phyloP scores from a whole-genome alignment of 1,140 invertebrate species.

The Antheraea mylitta region DNA sequence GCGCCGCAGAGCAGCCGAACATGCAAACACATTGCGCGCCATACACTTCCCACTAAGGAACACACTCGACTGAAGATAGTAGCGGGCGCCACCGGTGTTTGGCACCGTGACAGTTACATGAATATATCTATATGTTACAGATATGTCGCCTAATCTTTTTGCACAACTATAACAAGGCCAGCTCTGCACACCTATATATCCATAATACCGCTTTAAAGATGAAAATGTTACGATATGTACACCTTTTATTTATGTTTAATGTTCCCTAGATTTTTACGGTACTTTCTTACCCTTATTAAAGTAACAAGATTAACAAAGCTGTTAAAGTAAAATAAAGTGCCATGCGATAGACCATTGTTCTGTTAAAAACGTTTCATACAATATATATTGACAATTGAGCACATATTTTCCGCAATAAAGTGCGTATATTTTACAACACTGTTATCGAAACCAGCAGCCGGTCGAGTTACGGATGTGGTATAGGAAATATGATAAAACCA shows the following conservation, averaged over 20 bases:
- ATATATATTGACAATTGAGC: not conserved
- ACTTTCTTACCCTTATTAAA: too few species aligned
- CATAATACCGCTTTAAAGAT: not conserved
- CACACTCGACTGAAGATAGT: constrained; percentile 69
- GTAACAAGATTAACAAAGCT: too few species aligned
- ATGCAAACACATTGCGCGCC: constrained; percentile 73
- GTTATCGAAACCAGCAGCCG: constrained; percentile 46
- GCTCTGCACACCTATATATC: constrained; percentile 8
- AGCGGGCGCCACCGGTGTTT: constrained; percentile 60
- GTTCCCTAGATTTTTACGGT: too few species aligned
- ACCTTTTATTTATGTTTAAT: not conserved
- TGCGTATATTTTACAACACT: constrained; percentile 11
- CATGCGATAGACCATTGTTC: too few species aligned
- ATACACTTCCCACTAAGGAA: constrained; percentile 72
- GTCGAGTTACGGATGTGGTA: constrained; percentile 50
- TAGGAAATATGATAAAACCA: constrained; percentile 65
- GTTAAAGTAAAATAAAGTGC: too few species aligned
- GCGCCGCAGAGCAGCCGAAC: constrained; percentile 70
- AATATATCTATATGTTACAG: constrained; percentile 32
- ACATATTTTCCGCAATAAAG: constrained; percentile 4
- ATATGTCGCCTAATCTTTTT: constrained; percentile 53
- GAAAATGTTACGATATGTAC: not conserved
- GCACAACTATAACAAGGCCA: constrained; percentile 46
- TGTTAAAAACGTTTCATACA: too few species aligned
- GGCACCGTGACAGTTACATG: constrained; percentile 65